phyloP scores from a whole-genome alignment of 1,140 invertebrate species.

The Phymastichus coffea region DNA sequence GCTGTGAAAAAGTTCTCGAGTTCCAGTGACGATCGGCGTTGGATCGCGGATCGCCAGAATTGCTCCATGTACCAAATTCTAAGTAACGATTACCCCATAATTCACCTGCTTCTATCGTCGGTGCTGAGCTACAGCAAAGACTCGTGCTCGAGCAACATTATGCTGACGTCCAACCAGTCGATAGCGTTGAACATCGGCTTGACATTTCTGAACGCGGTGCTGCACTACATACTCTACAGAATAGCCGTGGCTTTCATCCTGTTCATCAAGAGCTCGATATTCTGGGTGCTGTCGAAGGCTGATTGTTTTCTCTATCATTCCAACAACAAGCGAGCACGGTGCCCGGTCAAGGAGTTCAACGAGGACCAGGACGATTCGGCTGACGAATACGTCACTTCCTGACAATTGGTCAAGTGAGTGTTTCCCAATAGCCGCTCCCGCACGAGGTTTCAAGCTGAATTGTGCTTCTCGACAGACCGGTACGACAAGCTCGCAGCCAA shows the following conservation, averaged over 20 bases:
- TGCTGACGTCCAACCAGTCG: conserved; percentile 29
- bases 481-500: no score
- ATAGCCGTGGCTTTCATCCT: conserved; percentile 33
- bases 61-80: no score
- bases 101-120: no score
- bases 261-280: conserved; percentile 26
- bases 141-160: no score
- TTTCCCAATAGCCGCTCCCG: not conserved
- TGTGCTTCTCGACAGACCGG: no score
- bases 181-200: conserved; percentile 26
- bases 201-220: conserved; percentile 35
- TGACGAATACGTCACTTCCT: not conserved
- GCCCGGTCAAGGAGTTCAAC: not conserved
- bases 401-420: not conserved
- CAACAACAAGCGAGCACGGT: not conserved
- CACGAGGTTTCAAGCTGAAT: conserved; percentile 4
- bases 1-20: no score
- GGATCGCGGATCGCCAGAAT: no score
- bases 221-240: conserved; percentile 42
- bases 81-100: no score
- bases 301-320: not conserved
- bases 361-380: not conserved
- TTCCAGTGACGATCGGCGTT: no score
- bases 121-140: no score
- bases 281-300: conserved; percentile 25